Percentiles rank a stretch among this genome's conserved stretches.
Evolutionary conservation across 2,797 vertebrate genomes (phyloP).

Genomic region (Anguilla marmorata): DNA sequence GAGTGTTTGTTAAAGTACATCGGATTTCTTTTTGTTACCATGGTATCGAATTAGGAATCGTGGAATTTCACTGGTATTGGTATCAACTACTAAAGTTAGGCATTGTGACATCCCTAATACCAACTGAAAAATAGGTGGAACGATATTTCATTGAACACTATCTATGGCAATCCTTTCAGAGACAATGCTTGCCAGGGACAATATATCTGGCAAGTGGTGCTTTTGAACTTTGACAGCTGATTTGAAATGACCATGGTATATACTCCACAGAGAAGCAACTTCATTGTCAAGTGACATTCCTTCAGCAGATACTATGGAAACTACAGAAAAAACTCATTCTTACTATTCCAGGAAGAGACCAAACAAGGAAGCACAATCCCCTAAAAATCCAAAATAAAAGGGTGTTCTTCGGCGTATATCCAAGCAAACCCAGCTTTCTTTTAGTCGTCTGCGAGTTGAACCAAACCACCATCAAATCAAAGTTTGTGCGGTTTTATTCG

Average conservation of each 20-base stretch:
- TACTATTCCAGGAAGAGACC: constrained; percentile 11
- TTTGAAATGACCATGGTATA: constrained; percentile 44
- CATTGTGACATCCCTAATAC: no score
- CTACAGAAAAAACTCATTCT: constrained; percentile 21
- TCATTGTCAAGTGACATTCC: constrained; percentile 27
- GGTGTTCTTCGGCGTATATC: not conserved
- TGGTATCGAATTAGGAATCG: no score
- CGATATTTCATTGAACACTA: not conserved
- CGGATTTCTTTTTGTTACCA: no score
- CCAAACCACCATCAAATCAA: constrained; percentile 4
- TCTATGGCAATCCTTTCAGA: not conserved
- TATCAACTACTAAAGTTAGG: no score
- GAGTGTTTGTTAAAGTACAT: no score
- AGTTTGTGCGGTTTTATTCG: not conserved
- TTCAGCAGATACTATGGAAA: constrained; percentile 24
- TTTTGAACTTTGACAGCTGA: not conserved
- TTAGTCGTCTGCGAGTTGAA: not conserved
- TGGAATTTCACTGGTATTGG: no score
- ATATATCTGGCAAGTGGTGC: not conserved
- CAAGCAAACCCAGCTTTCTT: not conserved
- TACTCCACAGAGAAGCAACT: constrained; percentile 33
- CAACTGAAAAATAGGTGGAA: not conserved
- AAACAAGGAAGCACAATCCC: constrained; percentile 1
- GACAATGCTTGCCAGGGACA: not conserved
- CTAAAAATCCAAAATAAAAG: not conserved